Conservation (phyloP, 2,113 vertebrate genomes). For the Zosterops pallidus region DNA sequence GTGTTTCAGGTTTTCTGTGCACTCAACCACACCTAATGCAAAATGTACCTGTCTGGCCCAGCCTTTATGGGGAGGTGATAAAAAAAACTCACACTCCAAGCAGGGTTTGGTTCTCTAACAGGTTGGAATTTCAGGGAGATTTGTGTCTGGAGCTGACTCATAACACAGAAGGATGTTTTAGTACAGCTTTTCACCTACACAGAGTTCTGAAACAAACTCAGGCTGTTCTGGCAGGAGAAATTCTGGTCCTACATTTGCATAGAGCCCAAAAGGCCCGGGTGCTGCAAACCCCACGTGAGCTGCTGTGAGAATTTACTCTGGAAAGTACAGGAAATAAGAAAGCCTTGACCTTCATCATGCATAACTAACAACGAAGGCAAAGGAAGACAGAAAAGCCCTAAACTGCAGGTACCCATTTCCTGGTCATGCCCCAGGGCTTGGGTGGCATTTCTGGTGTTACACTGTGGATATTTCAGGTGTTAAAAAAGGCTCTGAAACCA, state of each 20-base stretch:
- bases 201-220: neutral
- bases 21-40: slow-evolving; percentile 29
- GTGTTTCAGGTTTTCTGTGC: slow-evolving; percentile 33
- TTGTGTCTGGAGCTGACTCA: slow-evolving; percentile 32
- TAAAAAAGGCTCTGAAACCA: neutral
- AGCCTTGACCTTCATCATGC: neutral
- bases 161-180: neutral
- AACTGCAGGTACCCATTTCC: neutral
- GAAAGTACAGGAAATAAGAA: slow-evolving; percentile 10
- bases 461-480: neutral
- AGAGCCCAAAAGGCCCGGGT: neutral
- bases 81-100: neutral
- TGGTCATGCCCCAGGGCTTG: neutral
- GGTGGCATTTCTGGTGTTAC: neutral
- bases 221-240: neutral
- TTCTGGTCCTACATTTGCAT: slow-evolving; percentile 14
- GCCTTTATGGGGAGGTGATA: neutral
- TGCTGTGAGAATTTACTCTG: slow-evolving; percentile 12
- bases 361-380: neutral
- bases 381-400: neutral
- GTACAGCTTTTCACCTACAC: slow-evolving; percentile 6
- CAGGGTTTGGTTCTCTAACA: neutral
- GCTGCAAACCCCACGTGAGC: neutral
- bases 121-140: slow-evolving; percentile 19
- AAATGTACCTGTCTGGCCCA: neutral